Evolutionary conservation across 1,140 invertebrate species (phyloP).

Genomic region (Gonatopus flavifemur): DNA sequence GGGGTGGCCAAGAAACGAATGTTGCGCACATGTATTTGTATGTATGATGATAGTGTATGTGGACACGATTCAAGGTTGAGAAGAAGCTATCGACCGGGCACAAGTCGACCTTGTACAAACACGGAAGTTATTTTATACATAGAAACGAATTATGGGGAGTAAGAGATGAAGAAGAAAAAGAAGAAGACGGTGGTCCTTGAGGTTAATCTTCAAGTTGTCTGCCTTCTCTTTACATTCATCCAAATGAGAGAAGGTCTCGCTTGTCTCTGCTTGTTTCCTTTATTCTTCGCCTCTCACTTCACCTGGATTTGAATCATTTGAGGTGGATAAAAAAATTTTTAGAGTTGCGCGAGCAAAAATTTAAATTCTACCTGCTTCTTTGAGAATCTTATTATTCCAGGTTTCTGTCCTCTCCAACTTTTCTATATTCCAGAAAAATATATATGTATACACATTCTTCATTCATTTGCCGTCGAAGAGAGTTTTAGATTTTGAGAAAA

Average conservation of each 20-base stretch:
- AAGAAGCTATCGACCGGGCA: slow-evolving; percentile 27
- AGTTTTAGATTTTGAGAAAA: too few species aligned
- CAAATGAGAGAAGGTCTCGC: slow-evolving; percentile 14
- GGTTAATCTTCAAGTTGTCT: slow-evolving; percentile 18
- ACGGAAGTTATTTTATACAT: slow-evolving; percentile 27
- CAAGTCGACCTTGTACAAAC: slow-evolving; percentile 22
- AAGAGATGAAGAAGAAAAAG: too few species aligned
- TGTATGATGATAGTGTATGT: slow-evolving; percentile 16
- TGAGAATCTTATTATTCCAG: too few species aligned
- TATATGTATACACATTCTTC: too few species aligned
- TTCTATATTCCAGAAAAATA: too few species aligned
- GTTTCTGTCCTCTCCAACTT: too few species aligned
- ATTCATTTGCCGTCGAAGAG: too few species aligned
- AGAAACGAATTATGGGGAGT: neutral
- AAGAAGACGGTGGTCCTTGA: slow-evolving; percentile 25
- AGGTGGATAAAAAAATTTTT: neutral
- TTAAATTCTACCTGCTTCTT: too few species aligned
- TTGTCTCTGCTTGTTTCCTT: slow-evolving; percentile 14
- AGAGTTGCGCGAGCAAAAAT: slow-evolving; percentile 23
- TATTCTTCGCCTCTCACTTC: neutral
- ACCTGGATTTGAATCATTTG: neutral
- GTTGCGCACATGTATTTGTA: slow-evolving; percentile 7
- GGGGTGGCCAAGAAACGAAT: slow-evolving; percentile 23
- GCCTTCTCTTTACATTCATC: too few species aligned
- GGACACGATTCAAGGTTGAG: slow-evolving; percentile 33